Evolutionary conservation across 2,797 vertebrate species (phyloP), one percentile per base, ranked within the genome.

Genomic region (Kryptopterus vitreolus): DNA sequence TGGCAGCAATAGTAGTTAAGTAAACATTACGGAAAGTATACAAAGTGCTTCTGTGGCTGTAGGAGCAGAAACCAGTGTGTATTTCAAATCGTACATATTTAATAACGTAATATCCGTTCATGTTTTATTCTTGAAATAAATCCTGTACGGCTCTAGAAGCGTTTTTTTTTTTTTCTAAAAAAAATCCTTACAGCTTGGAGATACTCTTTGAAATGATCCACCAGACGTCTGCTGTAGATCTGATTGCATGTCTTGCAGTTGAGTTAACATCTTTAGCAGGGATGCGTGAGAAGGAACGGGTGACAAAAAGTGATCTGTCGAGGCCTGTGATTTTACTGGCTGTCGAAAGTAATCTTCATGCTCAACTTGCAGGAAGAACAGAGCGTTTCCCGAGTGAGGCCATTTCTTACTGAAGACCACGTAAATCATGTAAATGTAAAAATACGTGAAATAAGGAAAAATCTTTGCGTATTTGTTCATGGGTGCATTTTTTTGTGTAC

Each of bases 261-360:
- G 66, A 50, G 66, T 48, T 43, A 48, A 52, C 48, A 71, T 31
- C 69, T 33, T 20, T n/a, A 48, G 65, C 68, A 31, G 68, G 31
- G 48, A 53, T 53, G 48, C 29, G 53, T 53, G 69, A 71, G 69
- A 71, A 53, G 48, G 9, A 29, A 71, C 13, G 18, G 50, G 18
- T 53, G 48, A 53, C 48, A 53, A 71, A 53, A 71, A 33, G 3
- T 4, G 26, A 31, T 71, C 26, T 71, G 31, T 71, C 7, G 50
- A 26, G 5, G 26, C 18, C 50, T 71, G 18, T 13, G 48, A 53
- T 22, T 71, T 29, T 53, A 22, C 48, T n/a, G 22, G 48, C 48
- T 53, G 69, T 71, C 69, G 7, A 71, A 53, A 53, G 31, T 53
- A 31, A 71, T 71, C 69, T 71, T 16, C 22, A 53, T n/a, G 69